A percentile compares a stretch with the other conserved stretches of the same genome.
These are phyloP conservation scores for Amiota communis DNA, from an alignment of 2,888 invertebrate genomes.

Conservation along the genomic window DNA sequence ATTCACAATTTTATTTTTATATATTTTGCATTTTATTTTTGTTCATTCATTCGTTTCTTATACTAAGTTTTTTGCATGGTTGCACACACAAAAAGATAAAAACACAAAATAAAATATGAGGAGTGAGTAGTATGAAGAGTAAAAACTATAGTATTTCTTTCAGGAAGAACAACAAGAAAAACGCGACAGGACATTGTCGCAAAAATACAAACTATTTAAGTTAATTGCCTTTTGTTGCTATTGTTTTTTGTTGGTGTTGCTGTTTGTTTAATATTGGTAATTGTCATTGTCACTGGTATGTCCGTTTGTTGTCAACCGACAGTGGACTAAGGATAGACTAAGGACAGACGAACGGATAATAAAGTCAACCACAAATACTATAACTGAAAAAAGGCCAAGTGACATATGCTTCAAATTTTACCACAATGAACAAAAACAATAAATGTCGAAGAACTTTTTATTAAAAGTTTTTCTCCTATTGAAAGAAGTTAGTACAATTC, in stretches of 20 bases:
- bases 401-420: constrained; percentile 5
- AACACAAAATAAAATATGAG: constrained; percentile 21
- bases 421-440: constrained; percentile 28
- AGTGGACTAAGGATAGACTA: constrained; percentile 31
- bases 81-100: constrained; percentile 31
- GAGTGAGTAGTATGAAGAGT: neutral
- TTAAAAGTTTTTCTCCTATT: too few relatives aligned
- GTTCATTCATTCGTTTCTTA: neutral
- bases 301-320: constrained; percentile 58
- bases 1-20: constrained; percentile 33
- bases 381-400: constrained; percentile 27
- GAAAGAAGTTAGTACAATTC: too few relatives aligned
- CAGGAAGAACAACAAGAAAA: constrained; percentile 41
- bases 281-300: constrained; percentile 56
- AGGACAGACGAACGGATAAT: too few relatives aligned
- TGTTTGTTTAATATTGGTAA: constrained; percentile 51
- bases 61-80: too few relatives aligned
- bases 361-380: constrained; percentile 52
- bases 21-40: constrained; percentile 23
- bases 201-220: constrained; percentile 52
- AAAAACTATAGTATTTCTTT: neutral
- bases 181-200: constrained; percentile 54
- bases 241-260: constrained; percentile 35
- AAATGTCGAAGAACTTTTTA: constrained; percentile 40
- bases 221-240: constrained; percentile 59